Evolutionary conservation across 2,888 invertebrate genomes (phyloP).

Genomic region (Pseudeuparius sepicola): DNA sequence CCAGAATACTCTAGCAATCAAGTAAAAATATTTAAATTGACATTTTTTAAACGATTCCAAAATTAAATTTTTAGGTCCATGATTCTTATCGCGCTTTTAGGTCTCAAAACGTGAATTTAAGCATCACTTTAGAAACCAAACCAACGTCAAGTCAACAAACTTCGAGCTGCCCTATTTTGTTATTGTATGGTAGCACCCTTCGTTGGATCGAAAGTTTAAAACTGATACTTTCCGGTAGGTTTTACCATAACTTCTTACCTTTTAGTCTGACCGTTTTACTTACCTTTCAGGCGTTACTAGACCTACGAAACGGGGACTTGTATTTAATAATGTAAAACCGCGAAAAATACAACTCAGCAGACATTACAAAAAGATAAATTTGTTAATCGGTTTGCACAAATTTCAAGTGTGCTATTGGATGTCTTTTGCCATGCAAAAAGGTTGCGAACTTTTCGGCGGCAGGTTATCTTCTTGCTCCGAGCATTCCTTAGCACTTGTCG

Average conservation of each 20-base stretch:
- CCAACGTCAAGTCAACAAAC: constrained; percentile 39
- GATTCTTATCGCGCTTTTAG: constrained; percentile 94
- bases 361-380: constrained; percentile 77
- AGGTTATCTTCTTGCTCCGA: constrained; percentile 68
- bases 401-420: constrained; percentile 93
- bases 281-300: constrained; percentile 60
- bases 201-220: constrained; percentile 95
- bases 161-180: constrained; percentile 52
- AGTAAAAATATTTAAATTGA: constrained; percentile 38
- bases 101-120: constrained; percentile 72
- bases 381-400: constrained; percentile 79
- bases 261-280: too few species aligned
- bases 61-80: constrained; percentile 52
- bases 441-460: constrained; percentile 76
- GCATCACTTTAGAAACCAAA: constrained; percentile 69
- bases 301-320: constrained; percentile 82
- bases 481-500: constrained; percentile 61
- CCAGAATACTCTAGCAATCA: constrained; percentile 96
- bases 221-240: constrained; percentile 68
- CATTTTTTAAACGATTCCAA: background rate
- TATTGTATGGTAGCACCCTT: constrained; percentile 87
- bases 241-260: too few species aligned
- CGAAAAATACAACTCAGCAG: constrained; percentile 86
- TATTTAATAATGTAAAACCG: constrained; percentile 77
- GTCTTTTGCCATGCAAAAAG: constrained; percentile 90